Percentiles rank a stretch among this genome's conserved stretches.
These are phyloP conservation scores for Harpagifer antarcticus DNA, from an alignment of 2,797 vertebrate genomes.

Conservation along the genomic window DNA sequence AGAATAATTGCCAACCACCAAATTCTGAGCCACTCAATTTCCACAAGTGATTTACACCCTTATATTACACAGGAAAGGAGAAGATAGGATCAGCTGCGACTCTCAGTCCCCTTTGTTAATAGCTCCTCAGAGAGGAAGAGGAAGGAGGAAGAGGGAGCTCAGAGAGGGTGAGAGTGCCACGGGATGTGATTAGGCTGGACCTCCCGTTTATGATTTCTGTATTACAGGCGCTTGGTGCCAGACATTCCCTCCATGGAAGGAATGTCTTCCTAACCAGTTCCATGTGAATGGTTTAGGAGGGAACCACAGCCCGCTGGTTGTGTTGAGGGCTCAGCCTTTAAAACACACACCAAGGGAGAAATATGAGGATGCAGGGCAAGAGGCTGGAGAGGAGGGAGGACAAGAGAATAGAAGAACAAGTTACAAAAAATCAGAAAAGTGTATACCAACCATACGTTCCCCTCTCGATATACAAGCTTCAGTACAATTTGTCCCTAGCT, in stretches of 20 bases:
- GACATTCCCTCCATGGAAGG: slow-evolving; percentile 88
- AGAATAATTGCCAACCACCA: slow-evolving; percentile 62
- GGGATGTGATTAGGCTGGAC: slow-evolving; percentile 85
- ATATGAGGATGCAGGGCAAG: slow-evolving; percentile 75
- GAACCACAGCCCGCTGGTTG: slow-evolving; percentile 80
- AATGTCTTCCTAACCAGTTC: slow-evolving; percentile 89
- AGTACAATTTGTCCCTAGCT: background rate
- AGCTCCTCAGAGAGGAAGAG: slow-evolving; percentile 70
- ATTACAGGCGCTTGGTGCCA: slow-evolving; percentile 84
- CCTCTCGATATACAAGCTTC: background rate
- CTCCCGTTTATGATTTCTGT: slow-evolving; percentile 87
- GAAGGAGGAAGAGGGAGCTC: slow-evolving; percentile 78
- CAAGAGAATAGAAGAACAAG: slow-evolving; percentile 34
- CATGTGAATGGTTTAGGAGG: slow-evolving; percentile 87
- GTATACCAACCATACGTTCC: background rate
- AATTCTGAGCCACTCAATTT: slow-evolving; percentile 57
- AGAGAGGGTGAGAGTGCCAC: slow-evolving; percentile 80
- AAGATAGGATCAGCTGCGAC: slow-evolving; percentile 65
- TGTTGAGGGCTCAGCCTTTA: slow-evolving; percentile 77
- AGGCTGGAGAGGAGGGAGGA: slow-evolving; percentile 53
- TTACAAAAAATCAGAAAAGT: slow-evolving; percentile 46
- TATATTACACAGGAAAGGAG: slow-evolving; percentile 61
- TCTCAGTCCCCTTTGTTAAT: slow-evolving; percentile 49
- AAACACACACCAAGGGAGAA: slow-evolving; percentile 78
- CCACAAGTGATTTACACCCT: slow-evolving; percentile 60